Conservation (phyloP, 1,140 invertebrate genomes). For the Galleria mellonella region DNA sequence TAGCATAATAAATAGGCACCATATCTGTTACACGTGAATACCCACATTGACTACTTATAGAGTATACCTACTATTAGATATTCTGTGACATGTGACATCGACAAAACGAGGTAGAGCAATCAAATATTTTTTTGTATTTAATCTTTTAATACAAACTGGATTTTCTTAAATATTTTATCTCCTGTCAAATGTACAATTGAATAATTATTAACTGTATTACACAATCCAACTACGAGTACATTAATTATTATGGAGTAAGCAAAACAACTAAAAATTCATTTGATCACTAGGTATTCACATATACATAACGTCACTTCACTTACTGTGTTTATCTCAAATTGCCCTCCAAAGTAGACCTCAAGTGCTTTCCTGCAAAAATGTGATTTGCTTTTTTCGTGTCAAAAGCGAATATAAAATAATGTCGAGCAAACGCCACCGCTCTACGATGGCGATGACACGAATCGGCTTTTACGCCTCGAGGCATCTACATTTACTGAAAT, state of each 20-base stretch:
- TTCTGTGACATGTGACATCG: too few relatives aligned
- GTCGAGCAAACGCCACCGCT: conserved; percentile 22
- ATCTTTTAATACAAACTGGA: too few relatives aligned
- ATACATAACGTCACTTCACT: conserved; percentile 6
- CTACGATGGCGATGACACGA: conserved; percentile 26
- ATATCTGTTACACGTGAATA: background rate
- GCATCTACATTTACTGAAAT: conserved; percentile 32
- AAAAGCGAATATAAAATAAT: conserved; percentile 31
- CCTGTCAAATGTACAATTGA: too few relatives aligned
- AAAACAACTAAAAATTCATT: too few relatives aligned
- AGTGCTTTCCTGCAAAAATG: conserved; percentile 35
- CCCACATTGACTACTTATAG: background rate
- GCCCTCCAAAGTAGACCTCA: conserved; percentile 20
- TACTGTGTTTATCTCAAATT: conserved; percentile 24
- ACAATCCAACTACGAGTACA: too few relatives aligned
- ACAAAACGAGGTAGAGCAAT: too few relatives aligned
- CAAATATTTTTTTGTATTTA: too few relatives aligned
- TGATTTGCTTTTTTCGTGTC: conserved; percentile 35
- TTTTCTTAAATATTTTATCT: too few relatives aligned
- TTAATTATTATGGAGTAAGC: too few relatives aligned
- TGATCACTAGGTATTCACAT: background rate
- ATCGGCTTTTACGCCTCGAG: conserved; percentile 45
- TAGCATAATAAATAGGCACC: background rate
- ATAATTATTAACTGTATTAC: too few relatives aligned
- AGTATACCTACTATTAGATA: background rate